These are phyloP conservation scores for Sporophila hypoxantha DNA, from an alignment of 2,113 vertebrate genomes.

Conservation along the genomic window DNA sequence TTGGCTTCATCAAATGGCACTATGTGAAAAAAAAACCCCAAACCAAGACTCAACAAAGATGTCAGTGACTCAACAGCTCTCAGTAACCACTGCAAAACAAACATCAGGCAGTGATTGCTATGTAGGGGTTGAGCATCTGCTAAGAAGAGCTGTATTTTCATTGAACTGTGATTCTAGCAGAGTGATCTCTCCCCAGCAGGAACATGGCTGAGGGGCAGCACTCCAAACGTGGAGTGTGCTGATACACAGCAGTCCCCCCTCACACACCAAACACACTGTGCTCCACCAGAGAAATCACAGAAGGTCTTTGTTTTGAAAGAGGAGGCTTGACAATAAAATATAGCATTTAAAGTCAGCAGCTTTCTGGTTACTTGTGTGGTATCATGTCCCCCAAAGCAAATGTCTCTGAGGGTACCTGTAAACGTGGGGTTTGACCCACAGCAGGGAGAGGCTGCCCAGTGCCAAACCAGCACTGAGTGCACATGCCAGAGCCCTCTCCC, in stretches of 20 bases:
- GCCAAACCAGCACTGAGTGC: not conserved
- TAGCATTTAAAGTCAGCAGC: not conserved
- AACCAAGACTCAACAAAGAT: constrained; percentile 10
- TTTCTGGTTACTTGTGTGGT: not conserved
- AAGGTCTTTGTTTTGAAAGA: not conserved
- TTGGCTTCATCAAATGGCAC: not conserved
- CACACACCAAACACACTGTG: not conserved
- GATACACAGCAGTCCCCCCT: not conserved
- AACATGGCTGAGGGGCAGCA: not conserved
- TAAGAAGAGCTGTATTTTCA: constrained; percentile 22
- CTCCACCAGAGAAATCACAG: not conserved
- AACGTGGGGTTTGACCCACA: not conserved
- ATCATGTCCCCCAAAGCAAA: not conserved
- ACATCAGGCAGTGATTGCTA: constrained; percentile 15
- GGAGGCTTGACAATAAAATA: not conserved
- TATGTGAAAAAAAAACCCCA: not conserved
- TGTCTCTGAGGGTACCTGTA: not conserved
- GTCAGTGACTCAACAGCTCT: constrained; percentile 46
- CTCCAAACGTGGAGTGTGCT: not conserved
- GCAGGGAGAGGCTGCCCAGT: not conserved
- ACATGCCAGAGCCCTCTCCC: not conserved
- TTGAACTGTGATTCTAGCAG: not conserved
- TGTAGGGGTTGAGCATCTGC: constrained; percentile 14
- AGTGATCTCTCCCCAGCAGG: not conserved
- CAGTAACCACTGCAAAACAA: constrained; percentile 45